A percentile compares a stretch with the other conserved stretches of the same genome.
These are phyloP conservation scores for Rafetus swinhoei DNA, from an alignment of 2,113 vertebrate species.

Conservation along the genomic window DNA sequence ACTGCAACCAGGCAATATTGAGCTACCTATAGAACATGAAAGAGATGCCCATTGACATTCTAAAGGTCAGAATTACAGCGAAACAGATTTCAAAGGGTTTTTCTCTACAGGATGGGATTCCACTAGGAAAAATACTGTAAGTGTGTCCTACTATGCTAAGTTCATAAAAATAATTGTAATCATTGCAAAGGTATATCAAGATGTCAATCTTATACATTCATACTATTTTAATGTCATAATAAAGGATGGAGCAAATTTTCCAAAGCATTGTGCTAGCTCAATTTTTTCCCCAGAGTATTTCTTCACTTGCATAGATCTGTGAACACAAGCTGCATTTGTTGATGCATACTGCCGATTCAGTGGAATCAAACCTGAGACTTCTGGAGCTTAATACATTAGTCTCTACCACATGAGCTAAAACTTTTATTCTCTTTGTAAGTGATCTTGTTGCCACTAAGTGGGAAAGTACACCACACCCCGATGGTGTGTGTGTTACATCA, in stretches of 20 bases:
- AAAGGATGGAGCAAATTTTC: not conserved
- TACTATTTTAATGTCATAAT: not conserved
- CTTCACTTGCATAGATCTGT: not conserved
- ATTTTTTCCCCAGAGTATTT: rapidly evolving
- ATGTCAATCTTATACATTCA: not conserved
- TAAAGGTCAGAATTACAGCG: not conserved
- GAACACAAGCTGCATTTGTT: not conserved
- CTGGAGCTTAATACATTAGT: too few species aligned
- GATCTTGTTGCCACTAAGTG: too few species aligned
- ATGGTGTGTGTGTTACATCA: not conserved
- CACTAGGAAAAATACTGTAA: not conserved
- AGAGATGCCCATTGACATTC: not conserved
- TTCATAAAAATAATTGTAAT: not conserved
- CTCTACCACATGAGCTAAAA: too few species aligned
- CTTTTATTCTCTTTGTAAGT: too few species aligned
- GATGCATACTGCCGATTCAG: not conserved
- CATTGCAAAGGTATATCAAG: not conserved
- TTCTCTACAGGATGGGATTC: not conserved
- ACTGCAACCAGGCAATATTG: not conserved
- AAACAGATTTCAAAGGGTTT: not conserved
- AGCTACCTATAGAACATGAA: not conserved
- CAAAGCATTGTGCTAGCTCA: not conserved
- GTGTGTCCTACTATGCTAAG: not conserved
- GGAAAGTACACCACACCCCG: too few species aligned
- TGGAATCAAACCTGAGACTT: too few species aligned